Conservation (phyloP, 2,797 vertebrate species). For the Dicrostonyx torquatus region DNA sequence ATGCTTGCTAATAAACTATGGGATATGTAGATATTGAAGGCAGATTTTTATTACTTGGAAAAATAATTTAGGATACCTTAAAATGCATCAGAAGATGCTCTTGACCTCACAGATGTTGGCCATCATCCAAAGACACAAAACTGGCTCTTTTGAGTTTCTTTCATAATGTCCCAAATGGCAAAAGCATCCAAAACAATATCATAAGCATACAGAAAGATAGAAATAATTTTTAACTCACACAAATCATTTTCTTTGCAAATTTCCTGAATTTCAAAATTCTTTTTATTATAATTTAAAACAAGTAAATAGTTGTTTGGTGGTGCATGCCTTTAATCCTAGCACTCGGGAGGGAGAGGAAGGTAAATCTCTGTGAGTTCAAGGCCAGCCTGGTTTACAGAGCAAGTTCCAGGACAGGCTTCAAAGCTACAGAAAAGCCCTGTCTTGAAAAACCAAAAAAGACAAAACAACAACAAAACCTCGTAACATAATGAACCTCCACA, state of each 20-base stretch:
- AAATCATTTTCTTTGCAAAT: conserved; percentile 43
- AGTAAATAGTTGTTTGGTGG: background rate
- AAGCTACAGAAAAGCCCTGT: background rate
- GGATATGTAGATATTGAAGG: background rate
- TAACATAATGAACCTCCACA: conserved; percentile 3
- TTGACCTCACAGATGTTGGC: background rate
- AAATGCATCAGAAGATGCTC: background rate
- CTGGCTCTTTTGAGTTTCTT: background rate
- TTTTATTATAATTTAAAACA: conserved; percentile 36
- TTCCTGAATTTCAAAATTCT: conserved; percentile 49
- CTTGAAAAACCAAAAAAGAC: background rate
- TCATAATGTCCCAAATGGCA: conserved; percentile 24
- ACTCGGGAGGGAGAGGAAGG: background rate
- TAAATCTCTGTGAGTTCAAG: background rate
- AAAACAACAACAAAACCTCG: background rate
- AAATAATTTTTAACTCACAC: conserved; percentile 39
- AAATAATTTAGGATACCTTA: conserved; percentile 50
- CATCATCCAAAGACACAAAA: conserved; percentile 1
- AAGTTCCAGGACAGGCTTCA: background rate
- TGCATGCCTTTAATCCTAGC: background rate
- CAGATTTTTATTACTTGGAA: background rate
- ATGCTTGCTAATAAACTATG: background rate
- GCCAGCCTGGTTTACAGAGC: background rate
- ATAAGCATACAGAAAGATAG: background rate
- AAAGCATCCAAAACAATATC: conserved; percentile 41